These are phyloP conservation scores for Platynereis dumerilii DNA, from an alignment of 2,888 invertebrate species.

Conservation along the genomic window DNA sequence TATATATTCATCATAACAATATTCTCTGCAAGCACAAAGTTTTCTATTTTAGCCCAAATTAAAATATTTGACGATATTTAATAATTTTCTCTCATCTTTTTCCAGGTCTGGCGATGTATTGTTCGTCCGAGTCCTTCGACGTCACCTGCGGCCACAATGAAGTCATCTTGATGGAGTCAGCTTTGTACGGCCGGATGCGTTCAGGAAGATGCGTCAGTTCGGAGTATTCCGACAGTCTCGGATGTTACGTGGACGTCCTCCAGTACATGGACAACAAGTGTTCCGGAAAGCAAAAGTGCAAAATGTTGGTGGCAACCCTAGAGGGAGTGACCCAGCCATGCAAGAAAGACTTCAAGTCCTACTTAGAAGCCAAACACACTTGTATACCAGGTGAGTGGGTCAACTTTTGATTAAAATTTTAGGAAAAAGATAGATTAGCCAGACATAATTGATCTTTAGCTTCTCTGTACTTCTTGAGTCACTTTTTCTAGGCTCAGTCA, in stretches of 20 bases:
- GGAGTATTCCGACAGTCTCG: neutral
- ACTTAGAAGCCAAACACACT: slow-evolving; percentile 18
- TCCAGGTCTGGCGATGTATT: slow-evolving; percentile 18
- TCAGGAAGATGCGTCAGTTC: neutral
- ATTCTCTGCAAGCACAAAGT: too few relatives aligned
- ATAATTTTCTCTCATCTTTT: neutral
- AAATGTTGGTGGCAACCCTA: slow-evolving; percentile 19
- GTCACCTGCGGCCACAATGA: slow-evolving; percentile 15
- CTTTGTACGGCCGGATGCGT: slow-evolving; percentile 20
- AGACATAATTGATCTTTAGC: too few relatives aligned
- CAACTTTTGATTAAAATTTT: too few relatives aligned
- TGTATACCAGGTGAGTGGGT: slow-evolving; percentile 17
- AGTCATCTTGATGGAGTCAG: slow-evolving; percentile 19
- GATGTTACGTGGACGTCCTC: slow-evolving; percentile 21
- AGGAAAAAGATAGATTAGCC: too few relatives aligned
- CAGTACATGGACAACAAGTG: slow-evolving; percentile 26
- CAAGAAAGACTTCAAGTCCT: slow-evolving; percentile 25
- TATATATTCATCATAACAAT: too few relatives aligned
- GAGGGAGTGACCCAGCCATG: slow-evolving; percentile 23
- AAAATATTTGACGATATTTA: too few relatives aligned
- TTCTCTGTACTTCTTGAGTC: too few relatives aligned
- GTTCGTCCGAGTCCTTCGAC: slow-evolving; percentile 21
- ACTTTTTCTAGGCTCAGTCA: too few relatives aligned
- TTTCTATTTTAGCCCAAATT: too few relatives aligned
- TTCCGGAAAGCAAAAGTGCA: slow-evolving; percentile 19